A percentile compares a stretch with the other conserved stretches of the same genome.
phyloP scores from a whole-genome alignment of 2,113 vertebrate genomes.

The Phylloscopus whistleri region DNA sequence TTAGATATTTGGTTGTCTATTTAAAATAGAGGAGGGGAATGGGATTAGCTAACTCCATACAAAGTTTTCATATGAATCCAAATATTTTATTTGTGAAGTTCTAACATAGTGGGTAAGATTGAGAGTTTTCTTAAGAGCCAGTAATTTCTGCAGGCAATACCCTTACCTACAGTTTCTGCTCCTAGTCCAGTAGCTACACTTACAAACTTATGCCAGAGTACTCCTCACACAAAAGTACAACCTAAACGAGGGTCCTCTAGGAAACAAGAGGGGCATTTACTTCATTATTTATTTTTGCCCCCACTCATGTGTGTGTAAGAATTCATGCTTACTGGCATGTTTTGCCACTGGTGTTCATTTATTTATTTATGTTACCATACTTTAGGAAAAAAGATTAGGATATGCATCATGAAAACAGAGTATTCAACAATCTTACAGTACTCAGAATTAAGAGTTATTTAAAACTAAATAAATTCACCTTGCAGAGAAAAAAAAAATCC shows the following conservation, averaged over 20 bases:
- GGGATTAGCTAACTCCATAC: neutral
- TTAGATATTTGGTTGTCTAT: neutral
- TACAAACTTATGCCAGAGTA: neutral
- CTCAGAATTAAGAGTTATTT: neutral
- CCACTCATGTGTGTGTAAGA: rapidly evolving
- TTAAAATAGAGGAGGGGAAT: neutral
- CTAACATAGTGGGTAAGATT: neutral
- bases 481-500: neutral
- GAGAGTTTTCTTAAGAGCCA: neutral
- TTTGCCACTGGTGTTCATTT: neutral
- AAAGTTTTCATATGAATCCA: neutral
- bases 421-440: neutral
- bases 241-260: neutral
- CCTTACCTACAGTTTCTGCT: neutral
- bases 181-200: neutral
- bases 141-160: neutral
- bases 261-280: neutral
- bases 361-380: neutral
- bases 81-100: neutral
- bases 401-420: neutral
- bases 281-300: neutral
- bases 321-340: neutral
- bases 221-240: neutral
- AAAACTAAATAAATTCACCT: neutral
- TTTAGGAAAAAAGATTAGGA: neutral